Conservation (phyloP, 1,140 invertebrate genomes). For the Homarus americanus region DNA sequence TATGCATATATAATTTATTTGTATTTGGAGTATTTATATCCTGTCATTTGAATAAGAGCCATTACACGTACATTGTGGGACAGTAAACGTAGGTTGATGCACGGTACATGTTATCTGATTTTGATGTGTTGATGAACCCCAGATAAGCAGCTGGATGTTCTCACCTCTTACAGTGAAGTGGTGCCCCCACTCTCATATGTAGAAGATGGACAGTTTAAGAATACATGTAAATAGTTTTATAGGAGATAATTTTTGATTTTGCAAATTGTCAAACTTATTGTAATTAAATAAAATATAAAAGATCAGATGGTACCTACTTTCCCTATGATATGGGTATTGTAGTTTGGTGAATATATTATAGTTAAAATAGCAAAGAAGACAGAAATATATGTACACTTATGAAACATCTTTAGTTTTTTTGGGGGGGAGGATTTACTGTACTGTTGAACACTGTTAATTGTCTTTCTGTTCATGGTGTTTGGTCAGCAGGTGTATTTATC, state of each 20-base stretch:
- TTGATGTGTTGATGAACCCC: neutral
- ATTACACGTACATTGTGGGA: neutral
- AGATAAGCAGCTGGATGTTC: constrained; percentile 25
- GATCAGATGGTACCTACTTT: neutral
- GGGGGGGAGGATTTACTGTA: no score
- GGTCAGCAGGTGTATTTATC: no score
- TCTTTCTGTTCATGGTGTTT: no score
- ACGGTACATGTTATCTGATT: neutral
- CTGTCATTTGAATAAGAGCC: neutral
- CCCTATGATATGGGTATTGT: neutral
- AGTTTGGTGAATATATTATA: neutral
- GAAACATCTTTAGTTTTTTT: no score
- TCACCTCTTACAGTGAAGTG: constrained; percentile 1
- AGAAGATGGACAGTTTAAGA: constrained; percentile 11
- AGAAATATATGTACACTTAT: neutral
- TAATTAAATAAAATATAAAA: constrained; percentile 40
- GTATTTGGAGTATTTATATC: neutral
- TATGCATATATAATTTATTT: neutral
- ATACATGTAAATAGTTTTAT: constrained; percentile 44
- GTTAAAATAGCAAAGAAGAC: neutral
- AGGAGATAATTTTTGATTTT: constrained; percentile 21
- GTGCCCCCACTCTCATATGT: neutral
- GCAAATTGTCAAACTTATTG: constrained; percentile 6
- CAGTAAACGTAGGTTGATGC: neutral
- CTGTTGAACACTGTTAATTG: no score